Percentiles rank a stretch among this genome's conserved stretches.
Conservation (phyloP, 1,140 invertebrate species). For the Caenorhabditis briggsae region DNA sequence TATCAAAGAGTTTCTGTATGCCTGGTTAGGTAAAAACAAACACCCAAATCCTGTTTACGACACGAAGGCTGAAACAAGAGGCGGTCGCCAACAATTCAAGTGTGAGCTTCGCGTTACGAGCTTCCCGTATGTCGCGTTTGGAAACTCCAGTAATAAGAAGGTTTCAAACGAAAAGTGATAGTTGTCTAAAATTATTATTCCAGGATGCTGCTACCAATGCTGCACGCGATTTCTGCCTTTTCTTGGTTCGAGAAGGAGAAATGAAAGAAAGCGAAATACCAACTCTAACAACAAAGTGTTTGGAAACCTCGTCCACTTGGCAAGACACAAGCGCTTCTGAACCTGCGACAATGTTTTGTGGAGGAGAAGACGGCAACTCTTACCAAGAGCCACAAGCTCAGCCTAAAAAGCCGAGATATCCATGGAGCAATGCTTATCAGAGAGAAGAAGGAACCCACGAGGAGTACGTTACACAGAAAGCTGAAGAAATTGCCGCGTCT, state of each 20-base stretch:
- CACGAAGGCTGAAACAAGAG: not conserved
- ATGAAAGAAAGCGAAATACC: conserved; percentile 41
- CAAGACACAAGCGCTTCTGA: not conserved
- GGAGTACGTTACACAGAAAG: conserved; percentile 56
- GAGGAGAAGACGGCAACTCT: not conserved
- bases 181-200: not conserved
- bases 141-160: conserved; percentile 59
- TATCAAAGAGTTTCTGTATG: conserved; percentile 54
- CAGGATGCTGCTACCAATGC: conserved; percentile 60
- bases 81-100: conserved; percentile 9
- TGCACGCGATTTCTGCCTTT: conserved; percentile 51
- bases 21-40: conserved; percentile 56
- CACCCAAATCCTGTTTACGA: conserved; percentile 20
- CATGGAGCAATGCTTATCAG: conserved; percentile 37
- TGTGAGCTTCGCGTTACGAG: conserved; percentile 54
- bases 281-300: not conserved
- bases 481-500: conserved; percentile 56
- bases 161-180: not conserved
- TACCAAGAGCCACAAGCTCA: not conserved
- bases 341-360: conserved; percentile 3
- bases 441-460: conserved; percentile 34
- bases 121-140: conserved; percentile 36
- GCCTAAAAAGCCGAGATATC: not conserved
- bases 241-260: conserved; percentile 52
- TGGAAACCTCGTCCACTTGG: not conserved